Evolutionary conservation across 2,113 vertebrate species (phyloP).

Genomic region (Phrynocephalus versicolor): DNA sequence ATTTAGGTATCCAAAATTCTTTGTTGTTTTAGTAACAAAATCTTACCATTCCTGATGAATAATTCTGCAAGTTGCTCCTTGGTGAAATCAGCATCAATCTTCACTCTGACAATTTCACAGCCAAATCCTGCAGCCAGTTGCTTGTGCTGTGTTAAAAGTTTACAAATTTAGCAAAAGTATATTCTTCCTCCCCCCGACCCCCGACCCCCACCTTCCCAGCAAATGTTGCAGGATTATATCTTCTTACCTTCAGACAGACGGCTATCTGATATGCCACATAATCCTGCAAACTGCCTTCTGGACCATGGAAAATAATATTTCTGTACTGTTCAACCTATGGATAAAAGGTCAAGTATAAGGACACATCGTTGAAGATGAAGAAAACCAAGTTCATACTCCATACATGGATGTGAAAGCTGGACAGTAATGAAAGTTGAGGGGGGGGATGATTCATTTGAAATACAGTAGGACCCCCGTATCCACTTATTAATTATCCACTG

Average conservation of each 20-base stretch:
- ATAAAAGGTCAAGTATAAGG: conserved; percentile 20
- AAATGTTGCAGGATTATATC: conserved; percentile 15
- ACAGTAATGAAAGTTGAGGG: too few species aligned
- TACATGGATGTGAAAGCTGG: too few species aligned
- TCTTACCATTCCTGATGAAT: conserved; percentile 89
- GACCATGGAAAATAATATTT: conserved; percentile 92
- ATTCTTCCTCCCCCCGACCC: background rate
- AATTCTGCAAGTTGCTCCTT: conserved; percentile 90
- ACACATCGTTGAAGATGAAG: too few species aligned
- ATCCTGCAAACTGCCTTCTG: conserved; percentile 93
- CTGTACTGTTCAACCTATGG: conserved; percentile 91
- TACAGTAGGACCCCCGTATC: too few species aligned
- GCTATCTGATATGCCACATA: conserved; percentile 86
- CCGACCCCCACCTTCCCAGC: background rate
- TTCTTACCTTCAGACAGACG: conserved; percentile 83
- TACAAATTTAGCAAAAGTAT: conserved; percentile 38
- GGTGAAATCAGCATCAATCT: conserved; percentile 85
- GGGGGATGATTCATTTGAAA: too few species aligned
- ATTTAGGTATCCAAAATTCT: background rate
- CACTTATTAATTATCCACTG: too few species aligned
- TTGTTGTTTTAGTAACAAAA: conserved; percentile 16
- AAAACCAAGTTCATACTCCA: too few species aligned
- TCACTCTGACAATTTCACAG: conserved; percentile 87
- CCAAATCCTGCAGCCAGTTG: conserved; percentile 81
- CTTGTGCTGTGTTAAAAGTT: conserved; percentile 79